Conservation (phyloP, 2,797 vertebrate species). For the Emydoidea blandingii region DNA sequence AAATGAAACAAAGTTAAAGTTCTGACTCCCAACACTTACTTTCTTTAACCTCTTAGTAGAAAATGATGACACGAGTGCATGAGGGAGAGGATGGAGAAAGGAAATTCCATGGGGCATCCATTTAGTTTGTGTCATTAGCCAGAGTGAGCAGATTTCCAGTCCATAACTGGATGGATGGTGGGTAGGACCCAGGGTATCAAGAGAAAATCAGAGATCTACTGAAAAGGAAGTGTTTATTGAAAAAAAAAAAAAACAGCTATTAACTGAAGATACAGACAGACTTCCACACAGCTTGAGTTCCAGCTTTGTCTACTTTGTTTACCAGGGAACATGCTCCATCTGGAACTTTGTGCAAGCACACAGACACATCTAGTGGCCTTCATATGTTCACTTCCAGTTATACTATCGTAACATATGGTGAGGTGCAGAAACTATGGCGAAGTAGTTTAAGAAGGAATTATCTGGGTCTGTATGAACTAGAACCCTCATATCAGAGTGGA, state of each 20-base stretch:
- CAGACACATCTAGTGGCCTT: neutral
- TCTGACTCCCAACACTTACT: neutral
- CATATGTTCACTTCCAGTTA: neutral
- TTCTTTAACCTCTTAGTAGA: neutral
- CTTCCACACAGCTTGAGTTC: neutral
- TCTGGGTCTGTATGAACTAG: neutral
- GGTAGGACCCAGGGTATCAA: neutral
- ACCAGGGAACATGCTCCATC: neutral
- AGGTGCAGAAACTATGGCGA: neutral
- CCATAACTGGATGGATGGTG: neutral
- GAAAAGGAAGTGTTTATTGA: neutral
- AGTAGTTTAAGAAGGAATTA: neutral
- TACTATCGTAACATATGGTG: neutral
- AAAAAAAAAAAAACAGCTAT: neutral
- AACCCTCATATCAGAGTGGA: neutral
- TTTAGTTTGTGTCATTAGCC: neutral
- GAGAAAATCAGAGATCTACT: neutral
- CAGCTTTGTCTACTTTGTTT: neutral
- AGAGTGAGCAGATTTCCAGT: neutral
- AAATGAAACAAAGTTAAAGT: neutral
- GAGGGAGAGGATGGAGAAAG: neutral
- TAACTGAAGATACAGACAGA: neutral
- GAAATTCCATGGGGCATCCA: neutral
- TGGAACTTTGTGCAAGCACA: neutral
- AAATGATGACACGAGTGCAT: neutral